These are phyloP conservation scores for Lucinisca nassula DNA, from an alignment of 2,888 invertebrate species.

Conservation along the genomic window DNA sequence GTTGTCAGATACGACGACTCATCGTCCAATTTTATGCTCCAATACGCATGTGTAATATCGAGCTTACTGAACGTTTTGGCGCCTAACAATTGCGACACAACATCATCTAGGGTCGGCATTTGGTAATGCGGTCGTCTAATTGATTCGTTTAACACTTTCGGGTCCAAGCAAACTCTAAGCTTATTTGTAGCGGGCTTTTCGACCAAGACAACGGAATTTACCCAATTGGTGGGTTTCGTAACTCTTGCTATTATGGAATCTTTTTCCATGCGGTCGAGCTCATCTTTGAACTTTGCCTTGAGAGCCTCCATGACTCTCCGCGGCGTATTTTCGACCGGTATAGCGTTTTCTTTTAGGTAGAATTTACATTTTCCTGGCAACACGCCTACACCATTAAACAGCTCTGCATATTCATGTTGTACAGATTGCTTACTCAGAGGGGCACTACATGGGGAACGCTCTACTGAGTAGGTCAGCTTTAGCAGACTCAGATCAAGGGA, in stretches of 20 bases:
- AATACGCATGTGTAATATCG: slow-evolving; percentile 39
- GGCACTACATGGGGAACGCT: background rate
- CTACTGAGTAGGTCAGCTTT: slow-evolving; percentile 32
- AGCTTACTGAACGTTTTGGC: slow-evolving; percentile 27
- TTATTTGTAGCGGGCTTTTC: slow-evolving; percentile 37
- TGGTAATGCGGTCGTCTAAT: slow-evolving; percentile 65
- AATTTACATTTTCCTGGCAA: slow-evolving; percentile 37
- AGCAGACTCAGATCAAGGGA: slow-evolving; percentile 42
- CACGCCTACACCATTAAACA: slow-evolving; percentile 46
- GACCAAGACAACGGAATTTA: slow-evolving; percentile 40
- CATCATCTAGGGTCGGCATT: slow-evolving; percentile 57
- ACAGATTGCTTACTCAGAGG: slow-evolving; percentile 22
- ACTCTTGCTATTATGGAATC: background rate
- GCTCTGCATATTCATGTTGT: slow-evolving; percentile 17
- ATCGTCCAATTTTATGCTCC: slow-evolving; percentile 56
- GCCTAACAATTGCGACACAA: slow-evolving; percentile 22
- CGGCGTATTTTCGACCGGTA: background rate
- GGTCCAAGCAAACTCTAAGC: slow-evolving; percentile 52
- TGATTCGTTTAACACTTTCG: slow-evolving; percentile 47
- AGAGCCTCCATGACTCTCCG: background rate
- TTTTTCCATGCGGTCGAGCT: background rate
- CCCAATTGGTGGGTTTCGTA: slow-evolving; percentile 23
- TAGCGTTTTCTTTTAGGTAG: background rate
- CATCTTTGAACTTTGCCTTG: background rate
- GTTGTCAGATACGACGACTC: slow-evolving; percentile 29